Percentiles rank a stretch among this genome's conserved stretches.
phyloP scores from a whole-genome alignment of 2,797 vertebrate species.

The Paguma larvata region DNA sequence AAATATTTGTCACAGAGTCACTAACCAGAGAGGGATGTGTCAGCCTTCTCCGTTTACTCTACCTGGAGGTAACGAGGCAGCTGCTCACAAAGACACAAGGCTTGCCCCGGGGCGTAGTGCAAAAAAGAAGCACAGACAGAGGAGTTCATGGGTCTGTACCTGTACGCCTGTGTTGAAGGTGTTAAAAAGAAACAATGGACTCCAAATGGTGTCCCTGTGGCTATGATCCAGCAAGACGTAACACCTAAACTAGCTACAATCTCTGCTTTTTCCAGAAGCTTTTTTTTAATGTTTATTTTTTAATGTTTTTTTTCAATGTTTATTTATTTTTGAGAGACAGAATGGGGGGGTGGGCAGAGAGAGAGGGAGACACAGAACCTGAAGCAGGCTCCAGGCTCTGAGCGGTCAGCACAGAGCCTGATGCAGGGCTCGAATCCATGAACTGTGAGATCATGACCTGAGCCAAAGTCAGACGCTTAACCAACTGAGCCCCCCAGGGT shows the following conservation, averaged over 20 bases:
- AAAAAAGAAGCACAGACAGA: not conserved
- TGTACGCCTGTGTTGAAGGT: not conserved
- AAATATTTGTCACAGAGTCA: not conserved
- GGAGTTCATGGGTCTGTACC: not conserved
- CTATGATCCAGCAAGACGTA: not conserved
- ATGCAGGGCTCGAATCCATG: too few species aligned
- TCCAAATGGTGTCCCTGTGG: not conserved
- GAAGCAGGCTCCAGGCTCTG: too few species aligned
- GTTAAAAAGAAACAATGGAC: not conserved
- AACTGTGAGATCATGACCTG: too few species aligned
- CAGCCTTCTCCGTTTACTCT: not conserved
- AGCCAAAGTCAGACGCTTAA: too few species aligned
- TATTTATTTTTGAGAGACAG: too few species aligned
- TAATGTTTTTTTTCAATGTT: too few species aligned
- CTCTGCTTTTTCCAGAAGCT: not conserved
- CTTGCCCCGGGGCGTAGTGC: not conserved
- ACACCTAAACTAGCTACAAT: not conserved
- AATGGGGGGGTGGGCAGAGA: too few species aligned
- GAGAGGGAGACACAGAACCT: too few species aligned
- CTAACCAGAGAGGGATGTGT: not conserved
- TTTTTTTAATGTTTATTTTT: too few species aligned
- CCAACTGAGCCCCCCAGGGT: too few species aligned
- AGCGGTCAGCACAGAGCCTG: too few species aligned
- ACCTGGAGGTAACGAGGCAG: not conserved
- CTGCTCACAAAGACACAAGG: not conserved